Base-by-base conservation (phyloP, 2,113 vertebrate species). In the Pseudorasbora parva region DNA sequence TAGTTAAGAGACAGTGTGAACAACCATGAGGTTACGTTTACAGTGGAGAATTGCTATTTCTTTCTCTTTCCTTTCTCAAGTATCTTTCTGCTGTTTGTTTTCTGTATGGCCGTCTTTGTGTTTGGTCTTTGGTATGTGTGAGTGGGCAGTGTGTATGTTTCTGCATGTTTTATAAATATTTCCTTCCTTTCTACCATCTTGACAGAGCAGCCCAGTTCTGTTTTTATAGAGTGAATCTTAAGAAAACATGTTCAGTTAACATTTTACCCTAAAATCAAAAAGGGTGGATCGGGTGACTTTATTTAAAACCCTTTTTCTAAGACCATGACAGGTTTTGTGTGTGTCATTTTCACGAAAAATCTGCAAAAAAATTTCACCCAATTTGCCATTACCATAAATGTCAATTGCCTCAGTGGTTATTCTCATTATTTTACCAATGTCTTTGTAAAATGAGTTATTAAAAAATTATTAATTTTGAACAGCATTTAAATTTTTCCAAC, bases 131-230 rank as follows among this genome's bases (percentile, higher is more conserved):
- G 59, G 43, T 56, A 47, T 74, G 27, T 69, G 19, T 69, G 62
- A 49, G 66, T 59, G 82, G 45, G 56, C 11, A 51, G 54, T 82
- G 54, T 82, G 80, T 64, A 47, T 64, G 45, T 79, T 60, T 80
- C 33, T 66, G 54, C 47, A 59, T 74, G 43, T 74, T 49, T 49
- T 64, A 47, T 59, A 33, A 82, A 23, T 77, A 14, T 69, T 8
- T 75, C 27, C 19, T 78, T 74, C 47, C 47, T 66, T 74, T 76
- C 57, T 62, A 7, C 14, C 25, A 45, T 43, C 14, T 43, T 78
- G 10, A 41, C 33, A 37, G 11, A 72, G 8, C 14, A 37, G 25
- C 9, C 3, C 17, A 11, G 5, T 23, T 68, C 30, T 17, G 60
- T 8, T 60, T 21, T 47, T 69, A 59, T 41, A 41, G 45, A 15